phyloP scores from a whole-genome alignment of 2,113 vertebrate species.

The Crotalus horridus region DNA sequence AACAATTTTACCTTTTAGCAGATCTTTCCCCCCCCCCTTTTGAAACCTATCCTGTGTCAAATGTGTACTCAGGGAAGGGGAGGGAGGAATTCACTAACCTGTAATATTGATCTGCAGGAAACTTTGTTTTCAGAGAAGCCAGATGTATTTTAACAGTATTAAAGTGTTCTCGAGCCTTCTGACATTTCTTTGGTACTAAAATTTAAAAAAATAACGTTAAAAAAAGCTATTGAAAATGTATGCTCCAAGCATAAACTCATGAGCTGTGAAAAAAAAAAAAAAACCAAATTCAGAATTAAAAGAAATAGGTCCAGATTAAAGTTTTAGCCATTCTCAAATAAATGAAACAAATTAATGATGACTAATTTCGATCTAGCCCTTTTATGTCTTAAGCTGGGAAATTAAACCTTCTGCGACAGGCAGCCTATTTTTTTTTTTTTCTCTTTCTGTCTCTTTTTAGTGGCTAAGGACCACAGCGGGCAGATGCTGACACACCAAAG shows the following conservation, averaged over 20 bases:
- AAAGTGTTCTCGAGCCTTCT: conserved; percentile 89
- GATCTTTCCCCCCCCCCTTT: neutral
- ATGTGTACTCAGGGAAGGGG: neutral
- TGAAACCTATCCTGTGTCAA: neutral
- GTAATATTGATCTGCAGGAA: conserved; percentile 94
- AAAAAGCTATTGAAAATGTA: neutral
- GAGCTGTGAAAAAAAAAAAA: neutral
- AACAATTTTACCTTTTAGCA: neutral
- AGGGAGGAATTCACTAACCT: conserved; percentile 70
- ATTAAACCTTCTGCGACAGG: neutral
- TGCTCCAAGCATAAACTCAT: neutral
- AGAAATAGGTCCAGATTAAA: neutral
- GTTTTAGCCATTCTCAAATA: neutral
- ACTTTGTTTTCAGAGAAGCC: conserved; percentile 91
- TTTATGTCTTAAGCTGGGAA: neutral
- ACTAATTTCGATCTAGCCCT: neutral
- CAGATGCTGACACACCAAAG: neutral
- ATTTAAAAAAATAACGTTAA: conserved; percentile 26
- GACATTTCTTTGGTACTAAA: conserved; percentile 90
- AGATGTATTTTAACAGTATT: conserved; percentile 83
- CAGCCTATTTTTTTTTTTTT: neutral
- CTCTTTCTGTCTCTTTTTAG: neutral
- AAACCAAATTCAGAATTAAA: neutral
- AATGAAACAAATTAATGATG: neutral
- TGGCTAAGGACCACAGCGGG: neutral